Conservation (phyloP, 2,113 vertebrate genomes). For the Toxotes jaculatrix region DNA sequence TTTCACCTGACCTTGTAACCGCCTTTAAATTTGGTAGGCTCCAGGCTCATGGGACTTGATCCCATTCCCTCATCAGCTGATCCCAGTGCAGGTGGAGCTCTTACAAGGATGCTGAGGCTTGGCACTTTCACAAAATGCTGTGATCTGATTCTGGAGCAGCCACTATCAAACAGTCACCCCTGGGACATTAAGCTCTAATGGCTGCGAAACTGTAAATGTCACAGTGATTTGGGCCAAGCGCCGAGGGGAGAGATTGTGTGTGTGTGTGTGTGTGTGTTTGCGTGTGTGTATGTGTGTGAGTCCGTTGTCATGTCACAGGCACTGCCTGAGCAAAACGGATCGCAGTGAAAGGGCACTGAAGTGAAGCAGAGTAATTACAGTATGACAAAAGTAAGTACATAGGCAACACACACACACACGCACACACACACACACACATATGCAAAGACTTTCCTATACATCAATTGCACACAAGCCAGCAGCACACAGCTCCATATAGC, state of each 20-base stretch:
- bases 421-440: conserved; percentile 7
- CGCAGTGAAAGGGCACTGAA: conserved; percentile 71
- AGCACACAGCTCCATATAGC: not conserved
- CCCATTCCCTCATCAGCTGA: conserved; percentile 37
- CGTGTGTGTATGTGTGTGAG: conserved; percentile 27
- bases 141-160: conserved; percentile 67
- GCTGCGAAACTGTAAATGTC: conserved; percentile 83
- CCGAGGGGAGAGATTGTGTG: conserved; percentile 30
- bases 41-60: conserved; percentile 39
- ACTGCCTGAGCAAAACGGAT: conserved; percentile 59
- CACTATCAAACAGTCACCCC: conserved; percentile 45
- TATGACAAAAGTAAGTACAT: conserved; percentile 54
- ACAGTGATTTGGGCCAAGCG: conserved; percentile 75
- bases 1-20: conserved; percentile 32
- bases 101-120: conserved; percentile 21
- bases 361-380: conserved; percentile 74
- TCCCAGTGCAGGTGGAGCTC: conserved; percentile 49
- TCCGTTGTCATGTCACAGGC: conserved; percentile 61
- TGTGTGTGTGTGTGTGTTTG: conserved; percentile 28
- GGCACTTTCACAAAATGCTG: conserved; percentile 26
- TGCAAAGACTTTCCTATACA: not conserved
- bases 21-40: conserved; percentile 43
- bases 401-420: conserved; percentile 8
- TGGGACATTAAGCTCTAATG: conserved; percentile 76
- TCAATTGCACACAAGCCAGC: not conserved